Base-by-base conservation (phyloP, 2,113 vertebrate genomes). In the Synodontis membranacea region DNA sequence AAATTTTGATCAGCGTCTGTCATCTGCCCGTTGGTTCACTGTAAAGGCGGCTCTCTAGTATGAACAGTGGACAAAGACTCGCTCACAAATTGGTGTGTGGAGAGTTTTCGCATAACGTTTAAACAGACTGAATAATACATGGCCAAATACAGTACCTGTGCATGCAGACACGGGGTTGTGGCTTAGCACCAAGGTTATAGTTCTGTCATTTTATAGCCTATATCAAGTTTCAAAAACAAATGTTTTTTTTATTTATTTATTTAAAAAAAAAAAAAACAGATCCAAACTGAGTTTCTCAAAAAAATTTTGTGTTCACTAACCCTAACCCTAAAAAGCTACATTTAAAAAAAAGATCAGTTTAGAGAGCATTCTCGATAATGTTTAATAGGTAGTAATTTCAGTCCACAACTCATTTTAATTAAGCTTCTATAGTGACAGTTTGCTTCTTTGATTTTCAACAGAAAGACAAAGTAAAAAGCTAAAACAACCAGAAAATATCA, bases 1-100 rank as follows among this genome's bases (percentile, higher is more conserved):
- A 97, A 96, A 97, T 97, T 97, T 97, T 97, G 96, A 97, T 97
- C 96, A 97, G 96, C 97, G 96, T 97, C 96, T 93, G 89, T 98
- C 96, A 97, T 97, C 96, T 96, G 95, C 95, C 92, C 87, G 93
- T 95, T 96, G 96, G 96, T 97, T 96, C 96, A 96, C 96, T 96
- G 95, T 96, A 96, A 97, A 94, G 93, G 94, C 95, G 94, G 95
- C 95, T 70, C 76, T 96, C 96, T 95, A 95, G 96, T 94, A 93
- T 95, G 94, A 96, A 96, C 93, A 90, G 93, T 87, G 94, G 94
- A 97, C 96, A 98, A 98, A 95, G 95, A 91, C 84, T 83, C 91
- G 94, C 94, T 94, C 92, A 93, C 92, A 76, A 72, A 72, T 58
- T 28, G 82, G 80, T 74, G 70, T 84, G 17, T 25, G 54, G 74